A percentile compares a stretch with the other conserved stretches of the same genome.
phyloP scores from a whole-genome alignment of 2,797 vertebrate species.

The Pipistrellus nathusii region DNA sequence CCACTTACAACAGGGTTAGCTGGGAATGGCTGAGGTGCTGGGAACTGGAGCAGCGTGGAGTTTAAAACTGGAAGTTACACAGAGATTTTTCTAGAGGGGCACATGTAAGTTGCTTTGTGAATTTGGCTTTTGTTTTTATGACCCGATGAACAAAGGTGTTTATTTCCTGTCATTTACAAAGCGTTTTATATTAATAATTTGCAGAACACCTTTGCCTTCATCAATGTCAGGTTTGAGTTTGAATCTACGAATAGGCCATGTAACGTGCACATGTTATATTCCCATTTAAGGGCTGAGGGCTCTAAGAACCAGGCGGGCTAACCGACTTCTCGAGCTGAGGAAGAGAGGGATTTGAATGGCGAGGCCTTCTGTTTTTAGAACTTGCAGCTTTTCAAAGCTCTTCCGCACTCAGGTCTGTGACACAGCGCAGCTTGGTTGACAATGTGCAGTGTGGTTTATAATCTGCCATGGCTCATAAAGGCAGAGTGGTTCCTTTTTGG shows the following conservation, averaged over 20 bases:
- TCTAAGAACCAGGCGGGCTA: neutral
- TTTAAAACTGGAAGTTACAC: neutral
- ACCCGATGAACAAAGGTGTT: neutral
- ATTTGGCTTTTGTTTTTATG: conserved; percentile 36
- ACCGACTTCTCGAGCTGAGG: neutral
- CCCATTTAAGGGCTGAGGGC: neutral
- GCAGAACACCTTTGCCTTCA: neutral
- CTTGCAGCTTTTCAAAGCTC: accelerated
- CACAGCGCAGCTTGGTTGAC: neutral
- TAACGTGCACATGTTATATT: neutral
- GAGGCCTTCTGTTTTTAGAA: conserved; percentile 3
- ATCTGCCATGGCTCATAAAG: neutral
- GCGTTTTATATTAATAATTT: conserved; percentile 48
- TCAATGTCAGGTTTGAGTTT: conserved; percentile 12
- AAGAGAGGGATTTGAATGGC: neutral
- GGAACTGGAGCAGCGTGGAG: neutral
- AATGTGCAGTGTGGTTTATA: no score
- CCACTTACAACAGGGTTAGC: neutral
- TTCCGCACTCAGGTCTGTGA: neutral
- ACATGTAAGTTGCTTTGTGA: neutral
- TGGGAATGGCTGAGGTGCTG: neutral
- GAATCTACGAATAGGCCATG: neutral
- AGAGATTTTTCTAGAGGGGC: neutral
- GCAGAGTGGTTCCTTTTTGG: neutral
- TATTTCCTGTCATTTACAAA: conserved; percentile 13